Evolutionary conservation across 1,140 invertebrate species (phyloP).

Genomic region (Bombus superbus): DNA sequence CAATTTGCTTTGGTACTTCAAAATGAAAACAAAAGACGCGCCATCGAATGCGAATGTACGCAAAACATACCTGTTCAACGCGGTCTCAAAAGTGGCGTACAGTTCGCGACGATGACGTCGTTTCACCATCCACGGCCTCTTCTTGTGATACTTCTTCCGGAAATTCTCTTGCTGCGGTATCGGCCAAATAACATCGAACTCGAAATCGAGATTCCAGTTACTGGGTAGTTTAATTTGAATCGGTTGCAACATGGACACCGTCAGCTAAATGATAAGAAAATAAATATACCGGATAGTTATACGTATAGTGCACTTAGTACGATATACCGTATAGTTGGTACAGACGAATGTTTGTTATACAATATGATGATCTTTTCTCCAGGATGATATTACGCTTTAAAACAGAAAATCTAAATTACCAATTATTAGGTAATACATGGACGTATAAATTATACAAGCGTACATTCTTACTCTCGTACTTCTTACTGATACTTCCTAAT

Average conservation of each 20-base stretch:
- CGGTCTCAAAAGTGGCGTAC: constrained; percentile 77
- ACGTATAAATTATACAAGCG: background rate
- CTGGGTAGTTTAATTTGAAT: constrained; percentile 72
- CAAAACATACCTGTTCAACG: constrained; percentile 75
- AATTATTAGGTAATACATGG: background rate
- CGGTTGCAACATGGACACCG: constrained; percentile 73
- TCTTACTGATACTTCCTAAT: background rate
- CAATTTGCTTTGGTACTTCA: background rate
- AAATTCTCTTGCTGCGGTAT: constrained; percentile 65
- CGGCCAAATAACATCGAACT: constrained; percentile 80
- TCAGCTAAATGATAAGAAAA: constrained; percentile 64
- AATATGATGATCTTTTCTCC: too few relatives aligned
- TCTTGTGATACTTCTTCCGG: constrained; percentile 29
- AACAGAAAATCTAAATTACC: background rate
- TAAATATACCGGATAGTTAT: background rate
- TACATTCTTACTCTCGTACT: background rate
- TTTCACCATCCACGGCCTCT: constrained; percentile 48
- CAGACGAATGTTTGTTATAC: background rate
- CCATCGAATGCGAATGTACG: too few relatives aligned
- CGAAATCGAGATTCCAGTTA: constrained; percentile 76
- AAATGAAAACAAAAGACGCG: background rate
- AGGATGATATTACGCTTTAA: background rate
- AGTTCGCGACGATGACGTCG: constrained; percentile 78
- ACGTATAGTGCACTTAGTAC: background rate
- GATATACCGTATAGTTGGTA: background rate